Conservation (phyloP, 2,888 invertebrate species). For the Diaprepes abbreviatus region DNA sequence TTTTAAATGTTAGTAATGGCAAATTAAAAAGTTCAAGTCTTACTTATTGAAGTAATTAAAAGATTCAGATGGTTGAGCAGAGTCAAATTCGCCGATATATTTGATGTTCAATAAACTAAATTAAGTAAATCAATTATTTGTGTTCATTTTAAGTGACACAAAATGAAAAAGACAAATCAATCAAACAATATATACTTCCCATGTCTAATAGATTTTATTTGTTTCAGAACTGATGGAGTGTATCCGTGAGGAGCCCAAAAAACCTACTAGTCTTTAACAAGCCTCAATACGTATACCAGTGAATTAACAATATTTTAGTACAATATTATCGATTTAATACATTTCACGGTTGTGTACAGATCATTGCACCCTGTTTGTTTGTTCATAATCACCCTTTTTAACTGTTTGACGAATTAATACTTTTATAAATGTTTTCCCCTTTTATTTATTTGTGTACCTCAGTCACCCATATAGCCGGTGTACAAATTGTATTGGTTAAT, state of each 20-base stretch:
- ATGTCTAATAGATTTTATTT: no score
- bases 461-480: constrained; percentile 56
- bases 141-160: no score
- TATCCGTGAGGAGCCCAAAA: constrained; percentile 63
- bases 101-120: no score
- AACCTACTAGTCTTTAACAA: constrained; percentile 66
- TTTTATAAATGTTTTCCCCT: constrained; percentile 53
- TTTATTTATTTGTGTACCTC: constrained; percentile 63
- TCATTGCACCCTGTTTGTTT: constrained; percentile 62
- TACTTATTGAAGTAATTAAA: no score
- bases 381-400: constrained; percentile 36
- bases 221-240: constrained; percentile 73
- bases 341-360: constrained; percentile 67
- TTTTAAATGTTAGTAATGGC: no score
- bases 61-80: no score
- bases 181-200: no score
- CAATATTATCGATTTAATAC: constrained; percentile 56
- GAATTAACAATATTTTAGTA: constrained; percentile 60
- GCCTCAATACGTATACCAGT: constrained; percentile 66
- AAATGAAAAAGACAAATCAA: no score
- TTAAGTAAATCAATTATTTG: no score
- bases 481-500: constrained; percentile 61
- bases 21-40: no score
- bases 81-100: no score
- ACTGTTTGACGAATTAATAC: constrained; percentile 50